Conservation (phyloP, 2,113 vertebrate species). For the Pluvialis apricaria region DNA sequence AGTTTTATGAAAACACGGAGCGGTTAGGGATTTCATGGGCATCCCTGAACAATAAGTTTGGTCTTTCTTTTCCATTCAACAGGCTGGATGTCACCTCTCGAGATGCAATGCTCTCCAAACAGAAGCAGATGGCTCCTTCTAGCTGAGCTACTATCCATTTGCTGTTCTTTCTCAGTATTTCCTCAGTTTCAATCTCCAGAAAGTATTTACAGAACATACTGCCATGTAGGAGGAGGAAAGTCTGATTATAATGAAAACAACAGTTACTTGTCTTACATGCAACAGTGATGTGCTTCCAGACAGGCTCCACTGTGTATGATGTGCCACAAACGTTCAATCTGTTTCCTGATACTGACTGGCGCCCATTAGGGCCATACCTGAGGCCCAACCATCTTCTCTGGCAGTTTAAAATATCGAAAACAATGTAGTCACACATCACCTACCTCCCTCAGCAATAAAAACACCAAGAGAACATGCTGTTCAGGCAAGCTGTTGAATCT, state of each 20-base stretch:
- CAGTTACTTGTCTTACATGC: neutral
- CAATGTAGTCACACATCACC: neutral
- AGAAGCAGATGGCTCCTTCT: constrained; percentile 51
- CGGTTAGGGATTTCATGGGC: neutral
- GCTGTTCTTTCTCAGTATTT: constrained; percentile 46
- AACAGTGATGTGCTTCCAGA: neutral
- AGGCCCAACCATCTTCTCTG: neutral
- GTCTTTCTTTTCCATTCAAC: neutral
- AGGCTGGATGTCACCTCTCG: neutral
- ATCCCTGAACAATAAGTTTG: neutral
- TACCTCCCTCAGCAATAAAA: neutral
- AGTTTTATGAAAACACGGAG: neutral
- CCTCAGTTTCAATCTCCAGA: neutral
- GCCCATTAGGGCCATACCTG: neutral
- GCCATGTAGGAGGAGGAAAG: neutral
- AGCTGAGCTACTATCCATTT: neutral
- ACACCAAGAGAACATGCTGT: neutral
- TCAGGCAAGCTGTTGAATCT: neutral
- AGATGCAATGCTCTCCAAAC: neutral
- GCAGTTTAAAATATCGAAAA: neutral
- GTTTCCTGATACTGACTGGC: neutral
- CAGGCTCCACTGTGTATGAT: neutral
- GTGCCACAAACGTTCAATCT: neutral
- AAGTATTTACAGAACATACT: constrained; percentile 27
- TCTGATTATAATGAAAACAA: constrained; percentile 10